Evolutionary conservation across 1,140 invertebrate species (phyloP), one percentile per base, ranked within the genome.

Genomic region (Paracyclopina nana): DNA sequence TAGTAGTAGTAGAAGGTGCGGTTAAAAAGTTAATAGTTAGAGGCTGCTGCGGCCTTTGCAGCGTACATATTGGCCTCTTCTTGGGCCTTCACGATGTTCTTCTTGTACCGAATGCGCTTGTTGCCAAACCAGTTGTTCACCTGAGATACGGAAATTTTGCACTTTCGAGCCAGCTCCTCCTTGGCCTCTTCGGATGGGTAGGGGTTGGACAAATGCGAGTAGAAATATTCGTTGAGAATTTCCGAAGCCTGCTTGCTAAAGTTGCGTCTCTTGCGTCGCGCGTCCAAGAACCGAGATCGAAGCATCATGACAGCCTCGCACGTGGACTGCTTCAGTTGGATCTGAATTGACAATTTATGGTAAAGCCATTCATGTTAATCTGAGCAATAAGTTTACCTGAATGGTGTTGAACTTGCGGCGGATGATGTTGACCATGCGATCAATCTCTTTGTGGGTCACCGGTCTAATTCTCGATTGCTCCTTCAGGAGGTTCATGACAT

Each of bases 261-360:
- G 62, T 77, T 78, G 55, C 75, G 62, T 57, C 76, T 65, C 62
- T 78, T 77, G 56, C 75, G 60, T 62, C 75, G 79, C 14, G 92
- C 91, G 66, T 97, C 92, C 50, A 97, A 73, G 71, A 96, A 97
- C 68, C 79, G 68, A 52, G 79, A 82, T 62, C 92, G 73, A 24
- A 99, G 72, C 54, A 99, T 98, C 94, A 99, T 99, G 46, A 99
- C 94, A n/a, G 95, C 95, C 66, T 99, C 95, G 65, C 95, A 99
- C 11, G 94, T 99, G 54, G 86, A 94, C 69, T 99, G 95, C 68
- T 99, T 99, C 56, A 99, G 69, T 68, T 98, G 95, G 80, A 98
- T 94, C 42, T 44, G 2, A 5, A 5, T 14, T 18, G 25, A 22
- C 12, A 44, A 6, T n/a, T n/a, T n/a, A n/a, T n/a, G n/a, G 24